These are phyloP conservation scores for Torymus tubicola DNA, from an alignment of 2,888 invertebrate species.

Conservation along the genomic window DNA sequence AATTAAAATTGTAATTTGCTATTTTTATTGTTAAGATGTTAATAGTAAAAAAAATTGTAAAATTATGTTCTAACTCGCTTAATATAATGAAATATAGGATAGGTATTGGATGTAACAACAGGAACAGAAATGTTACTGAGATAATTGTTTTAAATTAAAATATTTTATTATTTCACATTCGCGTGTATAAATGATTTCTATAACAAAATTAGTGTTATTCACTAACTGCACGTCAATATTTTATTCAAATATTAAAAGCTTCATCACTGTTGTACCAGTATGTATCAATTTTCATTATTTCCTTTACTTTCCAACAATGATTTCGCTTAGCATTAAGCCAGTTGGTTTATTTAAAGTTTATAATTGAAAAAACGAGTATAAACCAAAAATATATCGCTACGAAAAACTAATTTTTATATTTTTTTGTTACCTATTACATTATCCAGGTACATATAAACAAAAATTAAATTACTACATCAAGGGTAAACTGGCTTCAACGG, in stretches of 20 bases:
- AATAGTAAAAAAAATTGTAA: conserved; percentile 47
- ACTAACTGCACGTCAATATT: conserved; percentile 53
- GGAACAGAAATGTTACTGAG: conserved; percentile 38
- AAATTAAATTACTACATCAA: conserved; percentile 52
- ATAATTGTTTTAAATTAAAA: conserved; percentile 66
- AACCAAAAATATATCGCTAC: conserved; percentile 42
- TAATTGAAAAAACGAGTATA: conserved; percentile 38
- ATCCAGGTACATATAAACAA: conserved; percentile 50
- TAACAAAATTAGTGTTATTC: conserved; percentile 60
- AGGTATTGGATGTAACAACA: conserved; percentile 23
- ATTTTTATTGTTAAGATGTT: conserved; percentile 54
- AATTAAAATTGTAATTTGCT: conserved; percentile 1
- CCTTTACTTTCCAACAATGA: conserved; percentile 35
- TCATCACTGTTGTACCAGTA: conserved; percentile 46
- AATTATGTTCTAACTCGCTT: conserved; percentile 43
- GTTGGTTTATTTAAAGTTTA: conserved; percentile 34
- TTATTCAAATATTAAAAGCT: conserved; percentile 54
- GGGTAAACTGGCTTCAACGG: conserved; percentile 47
- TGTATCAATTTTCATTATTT: conserved; percentile 23
- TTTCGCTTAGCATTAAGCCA: conserved; percentile 31
- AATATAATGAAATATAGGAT: conserved; percentile 44
- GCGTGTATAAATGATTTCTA: conserved; percentile 67
- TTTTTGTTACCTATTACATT: conserved; percentile 39
- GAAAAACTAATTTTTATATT: conserved; percentile 31
- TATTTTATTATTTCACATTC: conserved; percentile 68